Percentiles rank a stretch among this genome's conserved stretches.
phyloP scores from a whole-genome alignment of 2,888 invertebrate species.

The Eupeodes luniger region DNA sequence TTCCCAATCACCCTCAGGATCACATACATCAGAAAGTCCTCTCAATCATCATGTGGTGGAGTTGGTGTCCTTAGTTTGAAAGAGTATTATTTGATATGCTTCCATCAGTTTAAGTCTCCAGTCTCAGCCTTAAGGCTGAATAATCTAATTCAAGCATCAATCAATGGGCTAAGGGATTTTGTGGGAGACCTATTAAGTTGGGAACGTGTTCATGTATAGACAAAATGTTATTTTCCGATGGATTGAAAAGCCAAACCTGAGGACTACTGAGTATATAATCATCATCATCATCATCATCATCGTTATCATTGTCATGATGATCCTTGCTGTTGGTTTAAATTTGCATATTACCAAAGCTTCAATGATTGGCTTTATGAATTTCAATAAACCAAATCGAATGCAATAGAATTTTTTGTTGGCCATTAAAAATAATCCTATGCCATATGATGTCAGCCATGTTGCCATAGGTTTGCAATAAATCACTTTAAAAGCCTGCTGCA shows the following conservation, averaged over 20 bases:
- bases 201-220: neutral
- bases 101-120: too few species aligned
- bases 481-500: constrained; percentile 35
- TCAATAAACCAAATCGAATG: constrained; percentile 40
- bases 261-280: constrained; percentile 8
- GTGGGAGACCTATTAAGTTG: neutral
- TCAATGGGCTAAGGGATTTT: constrained; percentile 10
- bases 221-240: neutral
- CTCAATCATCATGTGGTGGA: neutral
- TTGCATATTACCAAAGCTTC: constrained; percentile 20
- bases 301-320: constrained; percentile 14
- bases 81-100: neutral
- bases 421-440: constrained; percentile 34
- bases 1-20: too few species aligned
- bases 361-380: constrained; percentile 18
- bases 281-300: constrained; percentile 12
- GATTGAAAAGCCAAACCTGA: neutral
- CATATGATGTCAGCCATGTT: constrained; percentile 2
- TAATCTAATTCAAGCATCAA: constrained; percentile 51
- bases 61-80: constrained; percentile 1
- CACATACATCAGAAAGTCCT: too few species aligned
- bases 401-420: constrained; percentile 19
- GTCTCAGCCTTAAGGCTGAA: neutral
- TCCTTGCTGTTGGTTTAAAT: constrained; percentile 45
- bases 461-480: constrained; percentile 30